Conservation (phyloP, 2,113 vertebrate species). For the Perccottus glenii region DNA sequence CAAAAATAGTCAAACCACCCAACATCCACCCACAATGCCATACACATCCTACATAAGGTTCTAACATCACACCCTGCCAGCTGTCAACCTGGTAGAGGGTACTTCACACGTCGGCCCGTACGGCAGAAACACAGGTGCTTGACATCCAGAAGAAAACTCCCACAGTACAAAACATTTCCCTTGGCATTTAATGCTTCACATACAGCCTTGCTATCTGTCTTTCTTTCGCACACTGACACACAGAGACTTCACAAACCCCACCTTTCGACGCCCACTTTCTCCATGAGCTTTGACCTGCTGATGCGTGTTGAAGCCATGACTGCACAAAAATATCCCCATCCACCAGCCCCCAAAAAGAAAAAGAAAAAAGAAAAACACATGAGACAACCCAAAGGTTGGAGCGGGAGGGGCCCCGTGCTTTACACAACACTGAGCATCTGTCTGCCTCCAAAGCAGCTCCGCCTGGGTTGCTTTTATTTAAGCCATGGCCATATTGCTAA, state of each 20-base stretch:
- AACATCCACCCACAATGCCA: constrained; percentile 51
- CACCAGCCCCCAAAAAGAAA: constrained; percentile 47
- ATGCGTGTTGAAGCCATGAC: constrained; percentile 40
- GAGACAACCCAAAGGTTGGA: constrained; percentile 54
- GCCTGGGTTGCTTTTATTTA: constrained; percentile 32
- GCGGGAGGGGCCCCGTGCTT: constrained; percentile 39
- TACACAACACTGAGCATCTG: constrained; percentile 32
- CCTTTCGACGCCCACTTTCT: constrained; percentile 49
- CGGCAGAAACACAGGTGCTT: constrained; percentile 61
- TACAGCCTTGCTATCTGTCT: constrained; percentile 40
- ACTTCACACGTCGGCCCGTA: constrained; percentile 63
- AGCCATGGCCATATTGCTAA: constrained; percentile 4
- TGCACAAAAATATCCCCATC: constrained; percentile 33
- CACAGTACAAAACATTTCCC: constrained; percentile 67
- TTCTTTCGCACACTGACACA: constrained; percentile 50
- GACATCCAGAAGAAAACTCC: constrained; percentile 71
- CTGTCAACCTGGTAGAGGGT: constrained; percentile 62
- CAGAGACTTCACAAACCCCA: constrained; percentile 55
- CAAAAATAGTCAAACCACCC: constrained; percentile 64
- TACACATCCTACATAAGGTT: constrained; percentile 54
- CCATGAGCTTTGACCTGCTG: constrained; percentile 52
- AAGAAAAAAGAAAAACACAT: neutral
- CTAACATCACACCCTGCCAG: constrained; percentile 59
- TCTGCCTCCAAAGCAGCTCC: constrained; percentile 29
- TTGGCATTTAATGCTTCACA: constrained; percentile 41